These are phyloP conservation scores for Siderastrea siderea DNA, from an alignment of 92 coral and sea anemone species.

Conservation along the genomic window DNA sequence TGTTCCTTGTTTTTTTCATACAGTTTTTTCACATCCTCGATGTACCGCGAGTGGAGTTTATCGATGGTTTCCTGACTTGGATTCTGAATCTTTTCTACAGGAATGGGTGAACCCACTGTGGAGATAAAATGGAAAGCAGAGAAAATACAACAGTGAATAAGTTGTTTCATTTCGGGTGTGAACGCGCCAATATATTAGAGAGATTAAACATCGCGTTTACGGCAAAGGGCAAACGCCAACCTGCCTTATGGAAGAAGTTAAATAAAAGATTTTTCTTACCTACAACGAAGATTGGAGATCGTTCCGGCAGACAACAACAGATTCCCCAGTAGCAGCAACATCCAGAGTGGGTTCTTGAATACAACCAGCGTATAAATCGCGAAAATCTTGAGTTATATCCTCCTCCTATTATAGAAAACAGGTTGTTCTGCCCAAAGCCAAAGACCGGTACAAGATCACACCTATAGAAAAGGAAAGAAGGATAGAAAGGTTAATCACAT, in stretches of 20 bases:
- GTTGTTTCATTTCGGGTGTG: background rate
- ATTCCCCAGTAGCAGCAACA: conserved; percentile 51
- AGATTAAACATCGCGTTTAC: no score
- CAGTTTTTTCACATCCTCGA: conserved; percentile 40
- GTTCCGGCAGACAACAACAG: conserved; percentile 52
- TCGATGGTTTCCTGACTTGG: conserved; percentile 59
- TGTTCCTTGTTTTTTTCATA: conserved; percentile 56
- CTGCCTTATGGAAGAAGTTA: background rate
- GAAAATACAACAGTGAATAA: background rate
- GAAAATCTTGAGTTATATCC: conserved; percentile 49
- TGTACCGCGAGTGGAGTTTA: conserved; percentile 67
- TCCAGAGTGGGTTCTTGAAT: conserved; percentile 37
- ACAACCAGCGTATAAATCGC: conserved; percentile 40
- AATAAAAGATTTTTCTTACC: conserved; percentile 43
- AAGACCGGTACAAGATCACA: conserved; percentile 82
- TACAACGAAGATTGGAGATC: conserved; percentile 75
- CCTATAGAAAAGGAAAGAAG: conserved; percentile 12
- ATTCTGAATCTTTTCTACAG: conserved; percentile 47
- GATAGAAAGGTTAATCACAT: background rate
- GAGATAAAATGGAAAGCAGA: background rate
- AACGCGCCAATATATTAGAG: no score
- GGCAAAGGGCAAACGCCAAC: no score
- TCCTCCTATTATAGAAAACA: conserved; percentile 44
- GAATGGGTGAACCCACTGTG: conserved; percentile 76
- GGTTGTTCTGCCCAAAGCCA: conserved; percentile 82